Base-by-base conservation (phyloP, 2,888 invertebrate genomes). In the Pyrrhosoma nymphula region DNA sequence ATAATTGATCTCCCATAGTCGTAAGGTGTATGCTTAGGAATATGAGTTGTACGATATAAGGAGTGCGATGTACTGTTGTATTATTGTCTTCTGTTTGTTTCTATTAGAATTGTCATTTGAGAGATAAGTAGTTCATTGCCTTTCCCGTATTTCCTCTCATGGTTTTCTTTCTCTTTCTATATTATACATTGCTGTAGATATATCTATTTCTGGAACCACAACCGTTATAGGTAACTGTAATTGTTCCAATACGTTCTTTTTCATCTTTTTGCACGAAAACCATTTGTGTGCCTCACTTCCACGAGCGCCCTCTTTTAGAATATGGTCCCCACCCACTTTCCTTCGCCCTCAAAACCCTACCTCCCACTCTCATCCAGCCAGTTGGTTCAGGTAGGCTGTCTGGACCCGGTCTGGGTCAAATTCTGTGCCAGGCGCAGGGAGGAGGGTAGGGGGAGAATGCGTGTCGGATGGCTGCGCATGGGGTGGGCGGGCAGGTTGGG, bases 391-490 rank as follows among this genome's bases (percentile, higher is more conserved):
- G 82, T 35, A 30, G 30, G 69, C 93, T 69, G 93, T 93, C 93
- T 93, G 91, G 20, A 35, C 63, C 60, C 23, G 18, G 56, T 63
- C 63, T 63, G 63, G 91, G 91, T 91, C 91, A 26, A 63, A 91
- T 63, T 35, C 30, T 47, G 47, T 55, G 12, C 26, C 8, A 26
- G 56, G 89, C 14, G 47, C 0, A 91, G 91, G 39, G 20, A 12
- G 4, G 63, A 69, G 35, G 35, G 23, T 60, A 35, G 75, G 63
- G 39, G 39, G 23, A 35, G 23, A 14, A 16, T 16, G 63, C 23
- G 91, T 56, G 63, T 39, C 91, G 60, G 26, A 39, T 69, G 39
- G 91, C 39, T 47, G 26, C 23, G 55, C 26, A 47, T 23, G 89
- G 89, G 0, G 39, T n/a, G 63, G 39, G 90, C 26, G 12, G 69